Evolutionary conservation across 1,140 invertebrate genomes (phyloP), one percentile per base, ranked within the genome.

Genomic region (Geopemphigus sp.): DNA sequence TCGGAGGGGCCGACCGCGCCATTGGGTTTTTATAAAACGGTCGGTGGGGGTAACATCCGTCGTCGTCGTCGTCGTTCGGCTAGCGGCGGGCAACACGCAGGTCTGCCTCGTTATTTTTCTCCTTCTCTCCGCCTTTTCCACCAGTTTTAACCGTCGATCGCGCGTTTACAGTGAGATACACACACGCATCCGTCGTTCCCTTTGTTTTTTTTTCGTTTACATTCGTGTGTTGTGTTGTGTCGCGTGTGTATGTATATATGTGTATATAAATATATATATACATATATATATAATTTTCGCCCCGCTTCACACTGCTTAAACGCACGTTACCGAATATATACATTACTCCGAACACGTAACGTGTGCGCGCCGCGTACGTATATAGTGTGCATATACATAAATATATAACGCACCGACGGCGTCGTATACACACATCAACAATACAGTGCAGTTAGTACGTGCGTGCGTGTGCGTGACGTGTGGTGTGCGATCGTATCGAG

Each of bases 91-190:
- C 73, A 78, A 80, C 56, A 82, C 32, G 76, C 59, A 56, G 80
- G 45, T 81, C 80, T 68, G 80, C 56, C 70, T 66, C 54, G 63
- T 78, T 80, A 72, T 80, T 64, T 70, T 64, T 68, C 76, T 78
- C 68, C 80, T 80, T 68, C 64, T 81, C 82, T 73, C 64, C 76
- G 73, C 78, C 80, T 73, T 54, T 76, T 66, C 66, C 81, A 68
- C 61, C 24, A 64, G 80, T 82, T 87, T 87, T 87, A 86, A 87
- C 87, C 87, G 86, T 86, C 86, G 68, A 47, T 47, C 66, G 57
- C 56, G 70, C 66, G 64, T 70, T 53, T 53, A 73, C 66, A 73
- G 54, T 59, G 10, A 70, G 73, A 81, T 57, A 81, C 11, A 57
- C 61, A 54, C 54, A 47, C 47, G 70, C 66, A 50, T 61, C 80